These are phyloP conservation scores for Engraulis encrasicolus DNA, from an alignment of 2,113 vertebrate genomes.

Conservation along the genomic window DNA sequence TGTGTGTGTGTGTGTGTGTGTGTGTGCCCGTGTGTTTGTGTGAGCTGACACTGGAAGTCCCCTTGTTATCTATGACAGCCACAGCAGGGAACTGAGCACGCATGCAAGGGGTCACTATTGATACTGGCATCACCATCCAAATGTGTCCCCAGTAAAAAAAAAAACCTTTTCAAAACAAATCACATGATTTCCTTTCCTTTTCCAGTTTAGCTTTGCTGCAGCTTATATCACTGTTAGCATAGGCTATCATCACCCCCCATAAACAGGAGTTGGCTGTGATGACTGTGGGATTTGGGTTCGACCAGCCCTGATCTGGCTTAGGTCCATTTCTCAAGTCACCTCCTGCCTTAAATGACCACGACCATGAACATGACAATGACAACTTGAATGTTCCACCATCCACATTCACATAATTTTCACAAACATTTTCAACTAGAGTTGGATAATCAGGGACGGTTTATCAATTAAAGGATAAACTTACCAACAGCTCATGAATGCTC, in stretches of 20 bases:
- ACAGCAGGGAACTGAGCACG: constrained; percentile 53
- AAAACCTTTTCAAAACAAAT: background rate
- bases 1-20: no score
- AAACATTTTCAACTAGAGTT: no score
- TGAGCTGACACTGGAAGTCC: constrained; percentile 57
- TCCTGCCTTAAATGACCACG: background rate
- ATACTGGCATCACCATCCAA: constrained; percentile 1
- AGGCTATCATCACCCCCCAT: background rate
- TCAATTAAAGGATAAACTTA: no score
- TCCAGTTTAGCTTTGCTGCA: background rate
- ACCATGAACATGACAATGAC: no score
- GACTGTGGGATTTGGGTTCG: background rate
- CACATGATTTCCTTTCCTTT: background rate
- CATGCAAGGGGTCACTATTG: constrained; percentile 10
- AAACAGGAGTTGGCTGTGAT: background rate
- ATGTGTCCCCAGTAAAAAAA: background rate
- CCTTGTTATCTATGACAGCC: constrained; percentile 59
- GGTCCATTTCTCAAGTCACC: background rate
- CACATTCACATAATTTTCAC: no score
- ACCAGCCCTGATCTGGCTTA: background rate
- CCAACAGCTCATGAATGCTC: no score
- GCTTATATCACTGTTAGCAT: background rate
- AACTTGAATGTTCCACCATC: background rate
- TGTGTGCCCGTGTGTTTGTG: no score
- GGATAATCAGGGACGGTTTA: no score